Conservation (phyloP, 2,888 invertebrate genomes). For the Dione juno region DNA sequence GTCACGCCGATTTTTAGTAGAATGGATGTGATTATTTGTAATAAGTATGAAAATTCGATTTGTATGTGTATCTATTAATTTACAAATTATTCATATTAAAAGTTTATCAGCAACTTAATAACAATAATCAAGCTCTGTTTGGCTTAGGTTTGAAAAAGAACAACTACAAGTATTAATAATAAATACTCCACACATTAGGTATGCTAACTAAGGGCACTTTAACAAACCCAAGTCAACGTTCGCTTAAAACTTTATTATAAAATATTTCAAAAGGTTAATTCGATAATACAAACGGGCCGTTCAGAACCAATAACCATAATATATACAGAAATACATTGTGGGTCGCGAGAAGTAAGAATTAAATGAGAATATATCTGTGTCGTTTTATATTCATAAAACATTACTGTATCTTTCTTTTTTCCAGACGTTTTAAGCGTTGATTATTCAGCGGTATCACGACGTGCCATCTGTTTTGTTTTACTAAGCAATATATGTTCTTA, state of each 20-base stretch:
- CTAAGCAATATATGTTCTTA: slow-evolving; percentile 57
- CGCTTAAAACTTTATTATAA: slow-evolving; percentile 4
- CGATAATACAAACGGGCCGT: slow-evolving; percentile 17
- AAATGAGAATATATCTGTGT: slow-evolving; percentile 80
- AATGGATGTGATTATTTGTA: too few species aligned
- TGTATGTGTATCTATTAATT: too few species aligned
- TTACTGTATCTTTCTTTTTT: slow-evolving; percentile 82
- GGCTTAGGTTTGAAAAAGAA: too few species aligned
- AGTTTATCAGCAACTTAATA: too few species aligned
- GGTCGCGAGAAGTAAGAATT: slow-evolving; percentile 75
- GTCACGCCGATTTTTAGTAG: too few species aligned
- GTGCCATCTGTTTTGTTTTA: slow-evolving; percentile 71
- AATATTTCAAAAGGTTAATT: slow-evolving; percentile 15
- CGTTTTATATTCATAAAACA: slow-evolving; percentile 83
- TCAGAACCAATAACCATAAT: slow-evolving; percentile 37
- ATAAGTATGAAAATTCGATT: too few species aligned
- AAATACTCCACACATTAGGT: not conserved
- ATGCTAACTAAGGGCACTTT: not conserved
- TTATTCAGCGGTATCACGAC: slow-evolving; percentile 80
- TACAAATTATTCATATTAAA: too few species aligned
- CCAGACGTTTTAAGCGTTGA: slow-evolving; percentile 83
- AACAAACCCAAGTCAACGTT: not conserved
- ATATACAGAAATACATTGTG: slow-evolving; percentile 70
- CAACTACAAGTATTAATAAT: not conserved
- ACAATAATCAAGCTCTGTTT: too few species aligned